Evolutionary conservation across 2,888 invertebrate genomes (phyloP).

Genomic region (Crossocerus cetratus): DNA sequence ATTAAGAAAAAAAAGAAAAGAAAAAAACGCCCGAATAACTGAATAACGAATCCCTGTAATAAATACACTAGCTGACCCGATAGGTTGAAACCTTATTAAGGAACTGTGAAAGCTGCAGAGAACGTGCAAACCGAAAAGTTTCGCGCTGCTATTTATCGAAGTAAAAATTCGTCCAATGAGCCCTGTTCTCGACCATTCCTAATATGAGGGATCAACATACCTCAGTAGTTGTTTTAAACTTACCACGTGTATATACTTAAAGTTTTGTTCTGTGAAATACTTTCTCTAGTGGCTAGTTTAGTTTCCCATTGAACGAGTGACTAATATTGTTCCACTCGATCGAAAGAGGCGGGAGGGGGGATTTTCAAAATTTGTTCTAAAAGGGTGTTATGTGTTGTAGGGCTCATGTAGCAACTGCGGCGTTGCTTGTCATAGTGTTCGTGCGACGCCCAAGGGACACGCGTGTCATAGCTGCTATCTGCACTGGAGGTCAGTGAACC

Average conservation of each 20-base stretch:
- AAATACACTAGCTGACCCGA: slow-evolving; percentile 29
- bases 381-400: slow-evolving; percentile 76
- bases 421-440: slow-evolving; percentile 85
- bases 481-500: slow-evolving; percentile 87
- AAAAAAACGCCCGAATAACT: too few species aligned
- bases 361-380: slow-evolving; percentile 55
- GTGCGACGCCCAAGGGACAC: slow-evolving; percentile 86
- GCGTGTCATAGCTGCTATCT: slow-evolving; percentile 91
- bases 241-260: slow-evolving; percentile 21
- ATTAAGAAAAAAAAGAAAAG: background rate
- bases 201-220: slow-evolving; percentile 11
- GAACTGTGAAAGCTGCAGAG: slow-evolving; percentile 18
- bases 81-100: slow-evolving; percentile 53
- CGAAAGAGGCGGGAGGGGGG: slow-evolving; percentile 46
- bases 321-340: slow-evolving; percentile 13
- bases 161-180: background rate
- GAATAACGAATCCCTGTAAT: background rate
- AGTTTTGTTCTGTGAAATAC: slow-evolving; percentile 21
- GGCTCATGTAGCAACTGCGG: slow-evolving; percentile 84
- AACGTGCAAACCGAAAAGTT: too few species aligned
- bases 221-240: slow-evolving; percentile 14
- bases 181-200: slow-evolving; percentile 22
- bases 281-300: slow-evolving; percentile 26
- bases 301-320: slow-evolving; percentile 19
- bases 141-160: slow-evolving; percentile 13